Evolutionary conservation across 2,113 vertebrate species (phyloP).

Genomic region (Romanogobio albipinnatus): DNA sequence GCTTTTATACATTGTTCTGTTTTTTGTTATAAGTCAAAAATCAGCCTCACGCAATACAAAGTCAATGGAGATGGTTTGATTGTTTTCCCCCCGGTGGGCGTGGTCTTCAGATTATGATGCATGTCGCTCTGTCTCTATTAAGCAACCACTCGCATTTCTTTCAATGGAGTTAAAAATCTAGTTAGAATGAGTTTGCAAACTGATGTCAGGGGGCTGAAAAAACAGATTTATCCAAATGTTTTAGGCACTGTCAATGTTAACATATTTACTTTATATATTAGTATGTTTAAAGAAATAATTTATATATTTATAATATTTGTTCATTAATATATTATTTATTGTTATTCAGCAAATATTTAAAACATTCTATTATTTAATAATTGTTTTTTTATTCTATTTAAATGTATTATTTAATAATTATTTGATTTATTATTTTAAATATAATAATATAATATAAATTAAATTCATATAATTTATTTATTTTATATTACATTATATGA

Average conservation of each 20-base stretch:
- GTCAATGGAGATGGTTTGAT: no score
- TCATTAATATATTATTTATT: background rate
- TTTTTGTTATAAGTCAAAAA: no score
- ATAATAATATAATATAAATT: no score
- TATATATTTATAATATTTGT: background rate
- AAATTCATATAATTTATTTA: background rate
- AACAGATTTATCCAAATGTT: background rate
- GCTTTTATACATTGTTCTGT: no score
- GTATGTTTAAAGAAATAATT: background rate
- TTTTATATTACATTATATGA: background rate
- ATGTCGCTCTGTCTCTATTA: no score
- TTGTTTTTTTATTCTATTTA: background rate
- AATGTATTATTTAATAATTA: background rate
- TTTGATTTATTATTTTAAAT: background rate
- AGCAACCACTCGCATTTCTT: background rate
- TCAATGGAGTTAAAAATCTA: background rate
- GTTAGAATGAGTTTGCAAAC: background rate
- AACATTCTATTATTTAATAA: background rate
- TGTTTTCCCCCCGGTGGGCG: no score
- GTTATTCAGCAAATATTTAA: background rate
- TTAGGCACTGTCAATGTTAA: background rate
- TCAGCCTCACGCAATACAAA: no score
- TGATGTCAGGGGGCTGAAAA: background rate
- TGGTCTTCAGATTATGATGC: no score
- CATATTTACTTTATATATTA: background rate